Percentiles rank a stretch among this genome's conserved stretches.
Evolutionary conservation across 2,797 vertebrate genomes (phyloP).

Genomic region (Corythornis leucogaster): DNA sequence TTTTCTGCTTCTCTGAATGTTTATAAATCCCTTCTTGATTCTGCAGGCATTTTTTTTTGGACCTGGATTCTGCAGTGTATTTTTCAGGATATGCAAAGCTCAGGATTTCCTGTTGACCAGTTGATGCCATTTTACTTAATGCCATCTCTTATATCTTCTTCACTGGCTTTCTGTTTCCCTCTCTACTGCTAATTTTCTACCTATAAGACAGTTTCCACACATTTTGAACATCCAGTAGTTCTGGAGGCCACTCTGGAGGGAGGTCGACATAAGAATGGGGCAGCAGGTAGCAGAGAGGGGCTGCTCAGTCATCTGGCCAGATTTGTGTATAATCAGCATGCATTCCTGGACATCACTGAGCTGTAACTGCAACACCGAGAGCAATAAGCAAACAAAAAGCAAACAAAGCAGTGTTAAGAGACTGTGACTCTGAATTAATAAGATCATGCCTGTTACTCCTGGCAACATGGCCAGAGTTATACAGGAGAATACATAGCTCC

Average conservation of each 20-base stretch:
- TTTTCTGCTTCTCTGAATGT: background rate
- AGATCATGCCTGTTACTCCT: background rate
- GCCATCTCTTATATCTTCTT: background rate
- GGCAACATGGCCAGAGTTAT: background rate
- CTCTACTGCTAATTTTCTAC: background rate
- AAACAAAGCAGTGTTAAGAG: background rate
- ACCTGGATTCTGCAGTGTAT: background rate
- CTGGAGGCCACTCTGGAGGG: background rate
- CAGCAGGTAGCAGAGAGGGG: background rate
- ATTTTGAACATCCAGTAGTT: background rate
- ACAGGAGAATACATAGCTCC: background rate
- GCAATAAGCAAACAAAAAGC: background rate
- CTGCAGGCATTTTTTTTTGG: background rate
- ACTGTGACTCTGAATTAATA: conserved; percentile 17
- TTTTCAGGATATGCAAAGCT: background rate
- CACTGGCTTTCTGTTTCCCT: background rate
- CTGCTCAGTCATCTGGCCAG: background rate
- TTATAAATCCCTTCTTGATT: background rate
- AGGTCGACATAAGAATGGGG: background rate
- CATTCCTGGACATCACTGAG: background rate
- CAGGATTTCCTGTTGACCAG: background rate
- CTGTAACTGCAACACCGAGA: background rate
- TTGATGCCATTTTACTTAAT: background rate
- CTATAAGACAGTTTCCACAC: accelerated
- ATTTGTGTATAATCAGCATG: background rate